Conservation (phyloP, 1,140 invertebrate species). For the Pollicipes pollicipes region DNA sequence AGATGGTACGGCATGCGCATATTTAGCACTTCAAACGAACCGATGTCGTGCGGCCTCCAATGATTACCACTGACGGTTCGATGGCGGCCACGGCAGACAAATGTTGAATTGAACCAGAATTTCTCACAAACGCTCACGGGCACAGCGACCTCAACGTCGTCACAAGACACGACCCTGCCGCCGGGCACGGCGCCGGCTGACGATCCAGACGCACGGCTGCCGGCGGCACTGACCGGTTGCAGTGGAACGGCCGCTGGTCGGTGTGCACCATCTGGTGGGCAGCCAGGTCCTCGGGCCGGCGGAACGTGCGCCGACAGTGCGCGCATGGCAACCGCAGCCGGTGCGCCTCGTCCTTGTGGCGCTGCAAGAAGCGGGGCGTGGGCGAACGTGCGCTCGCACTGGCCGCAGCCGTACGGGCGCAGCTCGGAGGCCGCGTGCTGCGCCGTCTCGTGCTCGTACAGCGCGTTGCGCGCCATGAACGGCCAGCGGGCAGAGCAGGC, state of each 20-base stretch:
- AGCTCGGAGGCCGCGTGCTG: background rate
- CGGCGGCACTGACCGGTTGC: background rate
- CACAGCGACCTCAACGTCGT: too few relatives aligned
- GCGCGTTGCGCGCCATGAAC: background rate
- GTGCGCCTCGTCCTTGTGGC: slow-evolving; percentile 19
- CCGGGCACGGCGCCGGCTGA: too few relatives aligned
- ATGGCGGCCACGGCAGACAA: too few relatives aligned
- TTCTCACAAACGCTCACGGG: too few relatives aligned
- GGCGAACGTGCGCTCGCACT: background rate
- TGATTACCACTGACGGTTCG: too few relatives aligned
- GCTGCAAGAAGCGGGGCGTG: slow-evolving; percentile 26
- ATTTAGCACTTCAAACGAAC: too few relatives aligned
- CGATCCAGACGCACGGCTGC: background rate
- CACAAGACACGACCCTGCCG: too few relatives aligned
- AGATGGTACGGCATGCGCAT: background rate
- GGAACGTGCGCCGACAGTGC: background rate
- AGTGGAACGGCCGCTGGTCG: background rate
- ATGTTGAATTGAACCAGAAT: too few relatives aligned
- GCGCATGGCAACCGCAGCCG: background rate
- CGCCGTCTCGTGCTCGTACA: background rate
- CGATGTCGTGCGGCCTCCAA: too few relatives aligned
- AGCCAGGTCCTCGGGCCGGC: background rate
- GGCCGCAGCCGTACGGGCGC: background rate
- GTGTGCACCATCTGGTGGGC: background rate
- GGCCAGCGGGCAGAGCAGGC: background rate